These are phyloP conservation scores for Sarcophaga caerulescens DNA, from an alignment of 2,888 invertebrate genomes.

Conservation along the genomic window DNA sequence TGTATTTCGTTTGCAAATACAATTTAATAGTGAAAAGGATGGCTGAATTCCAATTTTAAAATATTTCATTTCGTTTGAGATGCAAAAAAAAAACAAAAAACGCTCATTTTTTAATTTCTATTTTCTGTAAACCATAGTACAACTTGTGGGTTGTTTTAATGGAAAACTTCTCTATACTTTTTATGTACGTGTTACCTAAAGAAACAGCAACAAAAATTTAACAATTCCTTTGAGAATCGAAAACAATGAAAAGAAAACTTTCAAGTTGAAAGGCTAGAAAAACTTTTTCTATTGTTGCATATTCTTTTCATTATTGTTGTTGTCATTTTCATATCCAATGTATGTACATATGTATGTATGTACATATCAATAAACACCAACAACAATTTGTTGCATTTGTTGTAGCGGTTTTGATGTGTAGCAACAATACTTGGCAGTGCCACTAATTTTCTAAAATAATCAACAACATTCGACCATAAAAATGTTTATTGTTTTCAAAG, in stretches of 20 bases:
- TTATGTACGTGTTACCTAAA: neutral
- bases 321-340: conserved; percentile 30
- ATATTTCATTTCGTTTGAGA: no score
- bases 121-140: neutral
- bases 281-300: conserved; percentile 46
- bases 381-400: conserved; percentile 12
- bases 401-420: neutral
- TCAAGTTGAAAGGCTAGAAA: conserved; percentile 12
- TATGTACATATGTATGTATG: neutral
- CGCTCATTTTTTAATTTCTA: neutral
- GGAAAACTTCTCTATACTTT: neutral
- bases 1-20: no score
- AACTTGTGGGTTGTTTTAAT: neutral
- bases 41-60: no score
- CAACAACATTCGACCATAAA: conserved; percentile 44
- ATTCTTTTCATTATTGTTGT: conserved; percentile 29
- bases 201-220: conserved; percentile 4
- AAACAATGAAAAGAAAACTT: conserved; percentile 9
- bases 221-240: conserved; percentile 35
- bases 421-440: neutral
- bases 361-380: conserved; percentile 16
- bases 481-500: conserved; percentile 49
- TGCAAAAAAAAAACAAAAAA: no score
- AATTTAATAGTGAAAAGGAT: no score
- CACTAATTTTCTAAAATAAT: conserved; percentile 2